These are phyloP conservation scores for Sesamia nonagrioides DNA, from an alignment of 1,140 invertebrate genomes.

Conservation along the genomic window DNA sequence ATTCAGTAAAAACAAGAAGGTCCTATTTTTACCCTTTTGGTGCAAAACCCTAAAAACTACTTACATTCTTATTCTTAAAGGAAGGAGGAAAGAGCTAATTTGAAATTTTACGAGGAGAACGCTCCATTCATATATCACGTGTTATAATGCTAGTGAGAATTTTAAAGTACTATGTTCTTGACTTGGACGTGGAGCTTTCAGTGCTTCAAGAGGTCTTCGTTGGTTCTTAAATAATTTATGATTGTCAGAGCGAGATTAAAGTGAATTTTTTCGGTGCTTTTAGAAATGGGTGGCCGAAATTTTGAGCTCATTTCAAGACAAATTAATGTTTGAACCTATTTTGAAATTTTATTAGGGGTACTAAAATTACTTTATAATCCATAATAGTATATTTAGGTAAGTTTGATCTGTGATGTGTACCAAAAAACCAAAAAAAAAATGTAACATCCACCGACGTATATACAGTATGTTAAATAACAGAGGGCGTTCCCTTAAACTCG, in stretches of 20 bases:
- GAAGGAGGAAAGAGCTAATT: constrained; percentile 49
- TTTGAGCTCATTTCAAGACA: neutral
- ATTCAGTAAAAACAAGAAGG: no score
- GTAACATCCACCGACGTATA: no score
- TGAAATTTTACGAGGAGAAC: constrained; percentile 48
- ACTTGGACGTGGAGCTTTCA: constrained; percentile 4
- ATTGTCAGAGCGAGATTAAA: neutral
- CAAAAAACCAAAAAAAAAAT: no score
- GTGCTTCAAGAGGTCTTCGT: neutral
- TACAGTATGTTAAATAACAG: no score
- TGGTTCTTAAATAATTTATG: neutral
- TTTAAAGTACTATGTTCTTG: neutral
- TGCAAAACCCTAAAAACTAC: constrained; percentile 6
- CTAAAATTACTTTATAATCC: no score
- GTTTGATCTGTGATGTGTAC: no score
- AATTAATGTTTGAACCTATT: no score
- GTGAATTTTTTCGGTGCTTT: neutral
- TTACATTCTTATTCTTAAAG: constrained; percentile 24
- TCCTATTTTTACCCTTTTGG: neutral
- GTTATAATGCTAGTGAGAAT: constrained; percentile 8
- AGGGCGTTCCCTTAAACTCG: no score
- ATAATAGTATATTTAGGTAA: no score
- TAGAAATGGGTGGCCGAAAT: neutral
- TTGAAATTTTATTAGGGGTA: no score
- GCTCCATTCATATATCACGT: constrained; percentile 43